phyloP scores from a whole-genome alignment of 1,140 invertebrate species.

The Heliconius nattereri region DNA sequence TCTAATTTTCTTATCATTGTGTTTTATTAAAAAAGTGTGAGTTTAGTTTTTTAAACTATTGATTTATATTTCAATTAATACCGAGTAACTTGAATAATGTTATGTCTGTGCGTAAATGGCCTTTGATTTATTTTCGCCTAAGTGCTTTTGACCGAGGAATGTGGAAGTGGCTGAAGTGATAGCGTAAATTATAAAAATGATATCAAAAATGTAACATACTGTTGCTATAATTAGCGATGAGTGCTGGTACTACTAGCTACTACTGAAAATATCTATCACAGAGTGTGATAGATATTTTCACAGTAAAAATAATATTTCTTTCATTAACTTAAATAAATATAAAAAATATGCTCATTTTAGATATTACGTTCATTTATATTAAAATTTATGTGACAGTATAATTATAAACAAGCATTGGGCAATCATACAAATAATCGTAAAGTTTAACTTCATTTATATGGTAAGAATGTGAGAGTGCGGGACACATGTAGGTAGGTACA shows the following conservation, averaged over 20 bases:
- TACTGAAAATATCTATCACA: too few species aligned
- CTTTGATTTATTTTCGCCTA: slow-evolving; percentile 35
- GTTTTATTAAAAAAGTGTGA: too few species aligned
- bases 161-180: slow-evolving; percentile 30
- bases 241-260: neutral
- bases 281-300: neutral
- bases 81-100: neutral
- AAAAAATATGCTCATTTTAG: neutral
- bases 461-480: neutral
- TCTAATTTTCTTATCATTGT: neutral
- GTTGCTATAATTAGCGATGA: slow-evolving; percentile 2
- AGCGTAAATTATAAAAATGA: slow-evolving; percentile 2
- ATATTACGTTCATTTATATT: neutral
- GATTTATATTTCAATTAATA: too few species aligned
- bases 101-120: slow-evolving; percentile 34
- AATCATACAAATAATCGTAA: neutral
- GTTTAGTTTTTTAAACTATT: too few species aligned
- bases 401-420: too few species aligned
- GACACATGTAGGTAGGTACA: neutral
- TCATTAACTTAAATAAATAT: too few species aligned
- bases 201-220: slow-evolving; percentile 10
- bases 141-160: slow-evolving; percentile 44
- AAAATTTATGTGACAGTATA: neutral
- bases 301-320: neutral
- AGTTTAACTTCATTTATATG: neutral